Evolutionary conservation across 2,797 vertebrate species (phyloP).

Genomic region (Potorous gilbertii): DNA sequence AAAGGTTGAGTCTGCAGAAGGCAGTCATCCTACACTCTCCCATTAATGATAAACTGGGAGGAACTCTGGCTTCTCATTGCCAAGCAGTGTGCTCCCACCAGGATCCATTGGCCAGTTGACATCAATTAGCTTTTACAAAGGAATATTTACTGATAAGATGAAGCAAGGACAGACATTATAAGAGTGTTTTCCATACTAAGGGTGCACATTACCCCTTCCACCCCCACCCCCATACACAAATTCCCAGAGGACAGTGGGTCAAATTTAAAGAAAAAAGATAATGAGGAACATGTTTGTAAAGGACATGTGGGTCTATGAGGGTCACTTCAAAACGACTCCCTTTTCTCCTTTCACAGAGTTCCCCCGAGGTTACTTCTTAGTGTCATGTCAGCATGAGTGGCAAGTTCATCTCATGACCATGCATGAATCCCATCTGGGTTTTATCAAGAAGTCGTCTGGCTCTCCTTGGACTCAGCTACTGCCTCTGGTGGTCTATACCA

Average conservation of each 20-base stretch:
- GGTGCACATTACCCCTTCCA: background rate
- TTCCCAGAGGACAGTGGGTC: background rate
- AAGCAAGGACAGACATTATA: background rate
- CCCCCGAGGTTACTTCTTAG: background rate
- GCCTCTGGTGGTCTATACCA: background rate
- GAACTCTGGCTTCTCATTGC: background rate
- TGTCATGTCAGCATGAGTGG: background rate
- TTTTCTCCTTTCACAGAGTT: background rate
- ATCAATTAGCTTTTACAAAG: background rate
- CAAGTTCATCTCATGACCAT: background rate
- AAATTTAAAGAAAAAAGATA: background rate
- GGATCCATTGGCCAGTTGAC: background rate
- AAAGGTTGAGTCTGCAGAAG: background rate
- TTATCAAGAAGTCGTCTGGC: background rate
- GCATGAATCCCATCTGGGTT: background rate
- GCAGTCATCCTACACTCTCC: background rate
- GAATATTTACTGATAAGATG: background rate
- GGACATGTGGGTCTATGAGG: background rate
- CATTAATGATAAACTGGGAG: background rate
- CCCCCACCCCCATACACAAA: background rate
- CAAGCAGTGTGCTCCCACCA: background rate
- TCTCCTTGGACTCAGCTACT: background rate
- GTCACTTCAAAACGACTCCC: too few relatives aligned
- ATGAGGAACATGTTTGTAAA: background rate
- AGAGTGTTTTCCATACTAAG: background rate